phyloP scores from a whole-genome alignment of 37 sponge, comb jelly and placozoan species.

The Chondrilla cf. caribensis region DNA sequence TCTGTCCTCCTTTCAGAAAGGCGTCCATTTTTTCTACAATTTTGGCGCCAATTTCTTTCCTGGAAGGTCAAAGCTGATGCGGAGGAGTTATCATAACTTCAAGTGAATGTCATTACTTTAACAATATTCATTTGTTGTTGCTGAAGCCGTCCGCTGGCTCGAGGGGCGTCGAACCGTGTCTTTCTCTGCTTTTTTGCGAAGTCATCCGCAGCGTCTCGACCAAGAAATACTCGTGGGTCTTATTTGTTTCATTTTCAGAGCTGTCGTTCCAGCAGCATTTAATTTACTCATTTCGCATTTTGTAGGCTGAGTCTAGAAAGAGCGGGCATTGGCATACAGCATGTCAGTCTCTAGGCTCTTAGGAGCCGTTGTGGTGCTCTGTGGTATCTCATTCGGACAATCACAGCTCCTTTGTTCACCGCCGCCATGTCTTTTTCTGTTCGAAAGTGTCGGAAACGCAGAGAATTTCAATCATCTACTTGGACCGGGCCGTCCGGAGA shows the following conservation, averaged over 20 bases:
- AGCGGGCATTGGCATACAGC: no score
- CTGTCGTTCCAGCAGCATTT: no score
- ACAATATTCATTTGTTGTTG: background rate
- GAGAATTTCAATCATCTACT: background rate
- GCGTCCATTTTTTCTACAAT: conserved; percentile 64
- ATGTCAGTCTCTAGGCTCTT: no score
- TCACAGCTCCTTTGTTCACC: no score
- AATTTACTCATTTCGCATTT: no score
- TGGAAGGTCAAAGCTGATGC: background rate
- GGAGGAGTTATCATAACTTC: background rate
- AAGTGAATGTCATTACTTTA: conserved; percentile 15
- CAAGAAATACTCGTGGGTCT: no score
- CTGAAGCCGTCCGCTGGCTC: background rate
- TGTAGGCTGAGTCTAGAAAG: no score
- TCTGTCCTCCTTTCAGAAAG: conserved; percentile 52
- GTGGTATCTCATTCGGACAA: no score
- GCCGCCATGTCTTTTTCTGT: background rate
- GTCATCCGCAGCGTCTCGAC: no score
- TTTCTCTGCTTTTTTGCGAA: no score
- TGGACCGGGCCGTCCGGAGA: background rate
- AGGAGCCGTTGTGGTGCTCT: no score
- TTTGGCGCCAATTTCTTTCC: conserved; percentile 11
- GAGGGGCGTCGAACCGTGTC: background rate
- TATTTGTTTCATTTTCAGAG: no score
- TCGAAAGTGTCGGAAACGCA: background rate